phyloP scores from a whole-genome alignment of 2,888 invertebrate genomes.

The Apamea crenata region DNA sequence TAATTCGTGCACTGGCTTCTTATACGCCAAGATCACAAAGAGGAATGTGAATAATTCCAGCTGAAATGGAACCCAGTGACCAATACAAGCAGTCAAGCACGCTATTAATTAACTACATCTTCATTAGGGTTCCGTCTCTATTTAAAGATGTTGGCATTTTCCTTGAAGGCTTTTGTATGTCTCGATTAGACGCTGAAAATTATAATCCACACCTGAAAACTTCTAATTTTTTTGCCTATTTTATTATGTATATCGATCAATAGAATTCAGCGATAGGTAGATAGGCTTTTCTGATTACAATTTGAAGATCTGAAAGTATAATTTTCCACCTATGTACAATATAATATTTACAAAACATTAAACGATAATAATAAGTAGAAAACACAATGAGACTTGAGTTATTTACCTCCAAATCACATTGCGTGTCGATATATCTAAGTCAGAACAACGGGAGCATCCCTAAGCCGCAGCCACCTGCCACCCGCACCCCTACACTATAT shows the following conservation, averaged over 20 bases:
- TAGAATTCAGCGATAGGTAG: background rate
- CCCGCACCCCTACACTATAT: conserved; percentile 90
- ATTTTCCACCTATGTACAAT: background rate
- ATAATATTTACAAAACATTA: background rate
- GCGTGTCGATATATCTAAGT: conserved; percentile 58
- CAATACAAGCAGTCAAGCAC: conserved; percentile 1
- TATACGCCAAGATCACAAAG: conserved; percentile 24
- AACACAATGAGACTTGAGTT: background rate
- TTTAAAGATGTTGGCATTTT: background rate
- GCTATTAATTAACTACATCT: conserved; percentile 38
- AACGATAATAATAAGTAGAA: background rate
- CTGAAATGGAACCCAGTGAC: conserved; percentile 24
- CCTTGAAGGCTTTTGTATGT: background rate
- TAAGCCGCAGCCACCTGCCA: conserved; percentile 86
- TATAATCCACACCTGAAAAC: background rate
- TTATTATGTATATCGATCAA: background rate
- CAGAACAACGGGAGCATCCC: conserved; percentile 72
- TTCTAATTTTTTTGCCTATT: background rate
- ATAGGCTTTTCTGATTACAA: background rate
- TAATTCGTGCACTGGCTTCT: conserved; percentile 4
- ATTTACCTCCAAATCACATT: conserved; percentile 31
- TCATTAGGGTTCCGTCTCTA: conserved; percentile 25
- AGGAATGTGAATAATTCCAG: conserved; percentile 37
- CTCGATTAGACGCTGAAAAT: background rate
- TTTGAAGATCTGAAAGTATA: background rate